Evolutionary conservation across 2,113 vertebrate genomes (phyloP).

Genomic region (Pantherophis guttatus): DNA sequence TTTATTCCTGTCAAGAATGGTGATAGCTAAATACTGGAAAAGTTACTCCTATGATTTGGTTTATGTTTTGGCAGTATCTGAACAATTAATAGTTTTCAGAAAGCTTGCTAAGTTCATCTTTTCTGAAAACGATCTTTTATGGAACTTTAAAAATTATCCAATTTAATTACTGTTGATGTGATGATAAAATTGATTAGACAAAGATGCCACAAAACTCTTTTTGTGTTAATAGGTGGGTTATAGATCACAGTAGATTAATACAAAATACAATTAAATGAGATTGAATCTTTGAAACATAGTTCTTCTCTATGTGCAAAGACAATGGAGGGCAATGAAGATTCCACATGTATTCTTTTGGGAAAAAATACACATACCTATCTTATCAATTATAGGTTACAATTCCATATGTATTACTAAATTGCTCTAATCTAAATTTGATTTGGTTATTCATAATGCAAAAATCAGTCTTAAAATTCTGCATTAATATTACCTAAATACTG

Average conservation of each 20-base stretch:
- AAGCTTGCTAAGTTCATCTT: background rate
- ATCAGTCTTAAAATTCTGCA: background rate
- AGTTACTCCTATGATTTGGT: background rate
- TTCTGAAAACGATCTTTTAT: background rate
- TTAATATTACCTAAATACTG: background rate
- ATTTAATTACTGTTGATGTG: background rate
- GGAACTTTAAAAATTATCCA: background rate
- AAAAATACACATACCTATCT: background rate
- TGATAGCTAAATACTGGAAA: background rate
- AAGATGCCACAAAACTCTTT: background rate
- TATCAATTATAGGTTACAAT: background rate
- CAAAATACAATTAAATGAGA: background rate
- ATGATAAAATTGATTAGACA: background rate
- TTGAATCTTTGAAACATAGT: background rate
- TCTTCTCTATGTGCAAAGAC: background rate
- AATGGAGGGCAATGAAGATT: background rate
- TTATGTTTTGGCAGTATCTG: background rate
- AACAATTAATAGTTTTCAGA: background rate
- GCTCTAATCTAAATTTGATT: background rate
- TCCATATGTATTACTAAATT: background rate
- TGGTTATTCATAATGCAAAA: background rate
- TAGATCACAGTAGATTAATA: background rate
- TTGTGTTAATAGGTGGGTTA: background rate
- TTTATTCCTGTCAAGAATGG: background rate
- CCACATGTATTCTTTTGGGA: background rate